These are phyloP conservation scores for Phrixothrix hirtus DNA, from an alignment of 2,888 invertebrate genomes.

Conservation along the genomic window DNA sequence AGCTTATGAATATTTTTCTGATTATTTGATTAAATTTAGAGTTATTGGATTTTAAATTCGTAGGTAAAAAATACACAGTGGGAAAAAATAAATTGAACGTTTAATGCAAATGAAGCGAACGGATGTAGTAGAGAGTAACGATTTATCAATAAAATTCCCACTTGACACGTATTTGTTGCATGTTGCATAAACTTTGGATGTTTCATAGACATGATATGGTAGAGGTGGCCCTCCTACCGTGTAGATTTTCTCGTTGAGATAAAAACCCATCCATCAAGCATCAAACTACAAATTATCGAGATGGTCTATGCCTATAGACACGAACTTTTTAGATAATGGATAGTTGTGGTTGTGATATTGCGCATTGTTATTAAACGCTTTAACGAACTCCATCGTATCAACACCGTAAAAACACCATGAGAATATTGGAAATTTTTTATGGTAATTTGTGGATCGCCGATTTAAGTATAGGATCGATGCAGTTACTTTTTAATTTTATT, in stretches of 20 bases:
- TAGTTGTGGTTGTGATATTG: slow-evolving; percentile 16
- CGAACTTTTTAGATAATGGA: slow-evolving; percentile 18
- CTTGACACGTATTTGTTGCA: slow-evolving; percentile 23
- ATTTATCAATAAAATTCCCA: slow-evolving; percentile 21
- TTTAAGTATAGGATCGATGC: not conserved
- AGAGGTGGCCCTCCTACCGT: slow-evolving; percentile 27
- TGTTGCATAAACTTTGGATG: slow-evolving; percentile 12
- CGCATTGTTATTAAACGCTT: slow-evolving; percentile 14
- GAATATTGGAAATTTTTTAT: not conserved
- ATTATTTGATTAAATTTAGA: slow-evolving; percentile 46
- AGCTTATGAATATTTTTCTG: slow-evolving; percentile 50
- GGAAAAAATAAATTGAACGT: not conserved
- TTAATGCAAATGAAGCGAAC: not conserved
- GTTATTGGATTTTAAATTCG: slow-evolving; percentile 36
- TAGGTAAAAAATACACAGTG: no score
- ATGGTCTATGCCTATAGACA: slow-evolving; percentile 13
- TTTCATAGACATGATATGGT: slow-evolving; percentile 5
- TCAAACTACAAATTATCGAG: slow-evolving; percentile 29
- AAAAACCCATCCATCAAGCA: slow-evolving; percentile 30
- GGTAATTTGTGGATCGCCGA: not conserved
- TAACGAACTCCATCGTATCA: slow-evolving; percentile 2
- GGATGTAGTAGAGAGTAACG: not conserved
- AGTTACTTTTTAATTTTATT: no score
- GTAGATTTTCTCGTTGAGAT: slow-evolving; percentile 29
- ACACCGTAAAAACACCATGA: slow-evolving; percentile 1